phyloP scores from a whole-genome alignment of 2,797 vertebrate genomes.

The Helostoma temminkii region DNA sequence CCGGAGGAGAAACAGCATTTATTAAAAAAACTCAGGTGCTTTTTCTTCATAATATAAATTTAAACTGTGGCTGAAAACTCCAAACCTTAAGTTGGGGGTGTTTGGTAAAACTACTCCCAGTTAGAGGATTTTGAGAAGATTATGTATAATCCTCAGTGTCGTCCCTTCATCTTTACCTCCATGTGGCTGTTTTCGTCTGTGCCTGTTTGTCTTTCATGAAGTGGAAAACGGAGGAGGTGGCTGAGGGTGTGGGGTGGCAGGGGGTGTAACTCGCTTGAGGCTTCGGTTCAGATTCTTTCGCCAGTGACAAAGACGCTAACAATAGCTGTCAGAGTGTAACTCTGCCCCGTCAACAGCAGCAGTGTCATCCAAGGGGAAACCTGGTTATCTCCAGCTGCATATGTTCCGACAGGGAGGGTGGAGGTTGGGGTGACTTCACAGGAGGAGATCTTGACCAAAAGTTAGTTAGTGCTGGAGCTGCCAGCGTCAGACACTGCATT shows the following conservation, averaged over 20 bases:
- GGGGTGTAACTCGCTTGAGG: constrained; percentile 27
- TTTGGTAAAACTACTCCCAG: too few relatives aligned
- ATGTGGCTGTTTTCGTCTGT: constrained; percentile 4
- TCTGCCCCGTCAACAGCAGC: constrained; percentile 41
- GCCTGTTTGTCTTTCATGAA: constrained; percentile 32
- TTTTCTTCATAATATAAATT: too few relatives aligned
- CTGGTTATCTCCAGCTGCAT: constrained; percentile 51
- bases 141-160: too few relatives aligned
- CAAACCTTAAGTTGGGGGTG: too few relatives aligned
- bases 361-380: constrained; percentile 55
- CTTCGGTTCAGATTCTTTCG: constrained; percentile 50
- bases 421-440: constrained; percentile 9
- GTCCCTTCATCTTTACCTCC: constrained; percentile 18
- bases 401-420: constrained; percentile 42
- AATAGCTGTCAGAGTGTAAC: constrained; percentile 61
- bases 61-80: too few relatives aligned
- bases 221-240: constrained; percentile 30
- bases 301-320: constrained; percentile 53
- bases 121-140: too few relatives aligned
- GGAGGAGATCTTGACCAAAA: constrained; percentile 23
- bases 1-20: too few relatives aligned
- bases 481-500: constrained; percentile 17
- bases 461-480: constrained; percentile 39
- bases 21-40: too few relatives aligned
- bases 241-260: neutral